Conservation (phyloP, 2,888 invertebrate genomes). For the Harmothoe impar region DNA sequence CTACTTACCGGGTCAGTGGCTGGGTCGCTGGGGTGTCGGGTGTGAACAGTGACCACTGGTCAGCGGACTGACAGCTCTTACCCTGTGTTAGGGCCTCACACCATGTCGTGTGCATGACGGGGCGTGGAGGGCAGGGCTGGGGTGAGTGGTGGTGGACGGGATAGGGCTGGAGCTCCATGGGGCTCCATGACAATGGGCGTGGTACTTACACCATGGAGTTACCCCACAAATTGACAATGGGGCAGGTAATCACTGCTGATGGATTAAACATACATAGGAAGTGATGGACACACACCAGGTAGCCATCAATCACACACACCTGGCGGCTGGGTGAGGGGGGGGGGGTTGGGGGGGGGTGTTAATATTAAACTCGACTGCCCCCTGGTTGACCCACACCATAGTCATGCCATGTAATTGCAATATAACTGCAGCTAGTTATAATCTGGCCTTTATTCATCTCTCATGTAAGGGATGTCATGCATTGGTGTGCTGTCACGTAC, state of each 20-base stretch:
- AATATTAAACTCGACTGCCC: not conserved
- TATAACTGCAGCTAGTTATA: constrained; percentile 1
- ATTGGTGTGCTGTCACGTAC: not conserved
- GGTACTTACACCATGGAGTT: constrained; percentile 18
- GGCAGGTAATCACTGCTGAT: constrained; percentile 41
- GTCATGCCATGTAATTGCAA: not conserved
- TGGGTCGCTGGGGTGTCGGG: not conserved
- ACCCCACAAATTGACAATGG: not conserved
- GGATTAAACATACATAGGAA: constrained; percentile 29
- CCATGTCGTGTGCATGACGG: not conserved
- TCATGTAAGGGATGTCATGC: not conserved
- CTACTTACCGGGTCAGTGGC: constrained; percentile 12
- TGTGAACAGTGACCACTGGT: not conserved
- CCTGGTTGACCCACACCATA: not conserved
- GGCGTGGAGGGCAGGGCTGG: not conserved
- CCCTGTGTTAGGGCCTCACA: not conserved
- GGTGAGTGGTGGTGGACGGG: not conserved
- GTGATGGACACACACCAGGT: constrained; percentile 15
- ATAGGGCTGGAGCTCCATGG: not conserved
- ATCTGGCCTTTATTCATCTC: not conserved
- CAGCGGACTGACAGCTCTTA: not conserved
- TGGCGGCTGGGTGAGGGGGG: not conserved
- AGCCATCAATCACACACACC: constrained; percentile 15
- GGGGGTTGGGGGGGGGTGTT: not conserved
- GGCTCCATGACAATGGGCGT: not conserved